Evolutionary conservation across 2,113 vertebrate species (phyloP), one percentile per base, ranked within the genome.

Genomic region (Neopipo cinnamomea): DNA sequence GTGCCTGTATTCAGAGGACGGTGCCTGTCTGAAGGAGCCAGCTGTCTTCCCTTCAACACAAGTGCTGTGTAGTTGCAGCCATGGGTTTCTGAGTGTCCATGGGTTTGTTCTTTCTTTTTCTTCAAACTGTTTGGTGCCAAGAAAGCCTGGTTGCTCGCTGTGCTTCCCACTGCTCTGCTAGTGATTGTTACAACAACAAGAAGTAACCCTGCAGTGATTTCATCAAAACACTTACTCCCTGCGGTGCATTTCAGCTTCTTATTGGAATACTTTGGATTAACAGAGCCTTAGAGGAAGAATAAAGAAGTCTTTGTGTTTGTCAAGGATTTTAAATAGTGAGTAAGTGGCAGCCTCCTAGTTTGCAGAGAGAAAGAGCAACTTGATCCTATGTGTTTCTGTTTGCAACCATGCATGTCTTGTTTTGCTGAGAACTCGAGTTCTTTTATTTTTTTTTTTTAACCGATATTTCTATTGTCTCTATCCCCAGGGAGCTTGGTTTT

Each of bases 161-260:
- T 79, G 92, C 93, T 95, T 96, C 94, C 95, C 86, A 92, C 93
- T 96, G 82, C 95, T 97, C 84, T 78, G 87, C 87, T 95, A 84
- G 91, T 92, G 85, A 95, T 95, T 93, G 84, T 87, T 96, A 95
- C 86, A 96, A 87, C 89, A 92, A 89, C 66, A 96, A 96, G 95
- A 95, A 97, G 88, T 95, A 95, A 96, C 89, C 96, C 96, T 92
- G 86, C 95, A 91, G 89, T 96, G 96, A 94, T 93, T 96, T 93
- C 89, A 96, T 97, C 96, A 97, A 91, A 97, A 93, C 81, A 70
- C 79, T 96, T 85, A 59, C 88, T 96, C 87, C 85, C 95, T 87
- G 73, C 0, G 1, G 93, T 91, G 93, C 79, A 30, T 94, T 97
- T 97, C 89, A 94, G 91, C 88, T 87, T 95, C 84, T 94, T 95